These are phyloP conservation scores for Gibbula magus DNA, from an alignment of 2,888 invertebrate genomes.

Conservation along the genomic window DNA sequence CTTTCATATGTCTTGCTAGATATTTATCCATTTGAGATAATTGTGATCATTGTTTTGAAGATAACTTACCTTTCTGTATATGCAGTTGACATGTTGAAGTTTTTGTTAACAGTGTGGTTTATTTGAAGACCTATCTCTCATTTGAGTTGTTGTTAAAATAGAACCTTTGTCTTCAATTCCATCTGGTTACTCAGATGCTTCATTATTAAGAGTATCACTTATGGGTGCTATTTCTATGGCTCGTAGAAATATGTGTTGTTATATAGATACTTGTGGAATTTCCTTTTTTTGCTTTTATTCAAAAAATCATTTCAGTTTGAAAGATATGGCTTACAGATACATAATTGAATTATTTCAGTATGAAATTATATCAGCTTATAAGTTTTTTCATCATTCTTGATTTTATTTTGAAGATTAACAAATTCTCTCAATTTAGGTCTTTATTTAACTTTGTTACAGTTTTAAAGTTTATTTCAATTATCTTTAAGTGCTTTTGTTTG, in stretches of 20 bases:
- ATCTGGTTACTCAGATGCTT: not conserved
- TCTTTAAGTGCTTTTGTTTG: too few relatives aligned
- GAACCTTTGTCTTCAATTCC: slow-evolving; percentile 10
- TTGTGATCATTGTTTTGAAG: not conserved
- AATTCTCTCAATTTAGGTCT: too few relatives aligned
- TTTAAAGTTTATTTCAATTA: too few relatives aligned
- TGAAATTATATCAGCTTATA: not conserved
- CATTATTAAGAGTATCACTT: not conserved
- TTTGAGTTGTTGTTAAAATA: slow-evolving; percentile 12
- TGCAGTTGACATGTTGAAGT: slow-evolving; percentile 14
- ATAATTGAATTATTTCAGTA: not conserved
- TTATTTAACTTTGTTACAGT: too few relatives aligned
- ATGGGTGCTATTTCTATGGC: slow-evolving; percentile 22
- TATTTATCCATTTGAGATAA: not conserved
- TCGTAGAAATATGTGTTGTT: slow-evolving; percentile 13
- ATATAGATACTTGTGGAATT: not conserved
- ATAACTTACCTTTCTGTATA: not conserved
- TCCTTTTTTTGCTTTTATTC: not conserved
- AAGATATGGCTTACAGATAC: too few relatives aligned
- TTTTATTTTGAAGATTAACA: too few relatives aligned
- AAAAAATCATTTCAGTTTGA: not conserved
- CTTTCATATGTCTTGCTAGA: too few relatives aligned
- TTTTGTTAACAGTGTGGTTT: slow-evolving; percentile 8
- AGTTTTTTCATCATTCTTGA: too few relatives aligned
- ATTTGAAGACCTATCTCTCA: slow-evolving; percentile 12